Evolutionary conservation across 1,140 invertebrate genomes (phyloP), one percentile per base, ranked within the genome.

Genomic region (Tetramorium parvispinum): DNA sequence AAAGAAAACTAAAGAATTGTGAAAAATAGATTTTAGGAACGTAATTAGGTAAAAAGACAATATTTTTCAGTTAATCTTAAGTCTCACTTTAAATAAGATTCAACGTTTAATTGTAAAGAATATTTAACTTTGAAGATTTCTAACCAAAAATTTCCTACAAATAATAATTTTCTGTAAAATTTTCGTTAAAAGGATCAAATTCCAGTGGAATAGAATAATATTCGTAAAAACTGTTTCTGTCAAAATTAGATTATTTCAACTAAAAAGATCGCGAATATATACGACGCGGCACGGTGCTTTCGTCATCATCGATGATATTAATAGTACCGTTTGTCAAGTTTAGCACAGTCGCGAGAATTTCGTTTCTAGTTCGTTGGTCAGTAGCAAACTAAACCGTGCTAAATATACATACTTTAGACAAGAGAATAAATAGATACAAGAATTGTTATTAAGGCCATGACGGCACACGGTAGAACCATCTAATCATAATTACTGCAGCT

Each of bases 291-390:
- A 40, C 18, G 3, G 7, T 73, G 11, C 24, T 46, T 73, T 82
- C 78, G 51, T 71, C 79, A 82, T 59, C 51, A 73, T 73, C 40
- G 40, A 71, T 57, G 37, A 68, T 82, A 82, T 71, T 71, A 71
- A 71, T 82, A 82, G 51, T 10, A 32, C 11, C 13, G 51, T 82
- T 82, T 82, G 65, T 82, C 79, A 82, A 82, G 66, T 73, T 82
- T 82, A 82, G 51, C 66, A 4, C 21, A 82, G 53, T 82, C 11
- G 79, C 51, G 66, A 37, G 37, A 82, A 59, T 82, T 16, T 65
- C 79, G 51, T 55, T 82, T 59, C 68, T 73, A 82, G 24, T 82
- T 40, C 40, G 51, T 73, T 71, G 63, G 65, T 71, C 24, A 73
- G 79, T 73, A 53, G 53, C 32, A 82, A 71, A 70, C 32, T 81